Conservation (phyloP, 2,888 invertebrate species). For the Eristalinus sepulchralis region DNA sequence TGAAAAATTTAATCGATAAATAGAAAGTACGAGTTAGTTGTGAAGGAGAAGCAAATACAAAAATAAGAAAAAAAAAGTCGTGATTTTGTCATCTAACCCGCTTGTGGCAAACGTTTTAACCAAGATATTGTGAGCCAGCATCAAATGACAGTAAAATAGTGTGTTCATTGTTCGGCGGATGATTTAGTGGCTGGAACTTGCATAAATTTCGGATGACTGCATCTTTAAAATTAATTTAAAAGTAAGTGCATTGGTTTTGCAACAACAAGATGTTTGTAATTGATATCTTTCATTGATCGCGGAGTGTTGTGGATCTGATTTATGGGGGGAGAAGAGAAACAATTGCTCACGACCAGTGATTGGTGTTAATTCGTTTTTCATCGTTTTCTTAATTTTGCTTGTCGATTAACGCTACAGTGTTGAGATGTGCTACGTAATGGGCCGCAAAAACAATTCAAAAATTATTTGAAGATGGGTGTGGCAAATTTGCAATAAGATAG, state of each 20-base stretch:
- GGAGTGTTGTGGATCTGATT: not conserved
- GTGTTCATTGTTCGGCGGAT: slow-evolving; percentile 13
- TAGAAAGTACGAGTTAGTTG: slow-evolving; percentile 22
- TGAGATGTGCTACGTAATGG: slow-evolving; percentile 22
- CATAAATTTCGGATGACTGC: slow-evolving; percentile 30
- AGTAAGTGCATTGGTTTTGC: slow-evolving; percentile 10
- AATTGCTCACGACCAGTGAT: not conserved
- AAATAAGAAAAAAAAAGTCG: slow-evolving; percentile 20
- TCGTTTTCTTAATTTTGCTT: not conserved
- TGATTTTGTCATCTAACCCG: slow-evolving; percentile 15
- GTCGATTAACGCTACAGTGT: not conserved
- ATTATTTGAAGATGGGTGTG: slow-evolving; percentile 55
- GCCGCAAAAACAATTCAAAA: slow-evolving; percentile 30
- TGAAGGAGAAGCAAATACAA: slow-evolving; percentile 8
- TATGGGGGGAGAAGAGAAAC: not conserved
- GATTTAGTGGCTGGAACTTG: not conserved
- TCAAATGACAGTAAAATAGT: slow-evolving; percentile 15
- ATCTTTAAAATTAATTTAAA: slow-evolving; percentile 13
- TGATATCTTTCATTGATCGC: not conserved
- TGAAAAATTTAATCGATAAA: slow-evolving; percentile 40
- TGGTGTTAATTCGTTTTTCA: not conserved
- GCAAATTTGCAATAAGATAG: slow-evolving; percentile 42
- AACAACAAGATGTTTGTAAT: not conserved
- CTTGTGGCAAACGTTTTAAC: not conserved
- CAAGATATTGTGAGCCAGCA: slow-evolving; percentile 20